Evolutionary conservation across 2,113 vertebrate genomes (phyloP), one percentile per base, ranked within the genome.

Genomic region (Melanerpes aurifrons): DNA sequence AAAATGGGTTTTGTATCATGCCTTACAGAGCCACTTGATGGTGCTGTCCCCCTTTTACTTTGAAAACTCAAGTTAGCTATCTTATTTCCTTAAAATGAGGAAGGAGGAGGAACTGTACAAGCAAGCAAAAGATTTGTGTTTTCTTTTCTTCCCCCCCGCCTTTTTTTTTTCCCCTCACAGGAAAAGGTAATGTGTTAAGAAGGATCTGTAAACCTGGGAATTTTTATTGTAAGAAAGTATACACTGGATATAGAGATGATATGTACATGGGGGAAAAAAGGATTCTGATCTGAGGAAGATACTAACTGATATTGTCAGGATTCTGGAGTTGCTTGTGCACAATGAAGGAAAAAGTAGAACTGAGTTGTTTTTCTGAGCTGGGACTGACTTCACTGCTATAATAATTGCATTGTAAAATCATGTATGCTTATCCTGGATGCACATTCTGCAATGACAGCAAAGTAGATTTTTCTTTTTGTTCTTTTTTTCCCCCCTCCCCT

Each of bases 11-110:
- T 66, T 25, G 43, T 59, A 40, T 40, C 40, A 40, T 94, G 69
- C 29, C 25, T n/a, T 48, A 32, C 16, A 66, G 58, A 89, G 43
- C 93, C 96, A 76, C 95, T 85, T 92, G 97, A 79, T 93, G 96
- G 97, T 93, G 95, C 95, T 95, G 50, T 87, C 77, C 53, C 31
- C 20, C 93, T 93, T 87, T 93, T 71, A 54, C 68, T 89, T 48
- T 69, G 58, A 82, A 81, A 68, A 87, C 56, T 86, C 45, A 57
- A 20, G 53, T 86, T 79, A 8, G 8, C 20, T 71, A 8, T 74
- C 6, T 12, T 68, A 8, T 6, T 80, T 66, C 40, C 40, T 66
- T 73, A 73, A 82, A 57, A 29, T 62, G 12, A 15, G 69, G 45
- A 79, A 85, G 26, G 31, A 57, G 70, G 28, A 72, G 5, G n/a